Evolutionary conservation across 92 coral and sea anemone species (phyloP).

Genomic region (Phenganax stokvisi): DNA sequence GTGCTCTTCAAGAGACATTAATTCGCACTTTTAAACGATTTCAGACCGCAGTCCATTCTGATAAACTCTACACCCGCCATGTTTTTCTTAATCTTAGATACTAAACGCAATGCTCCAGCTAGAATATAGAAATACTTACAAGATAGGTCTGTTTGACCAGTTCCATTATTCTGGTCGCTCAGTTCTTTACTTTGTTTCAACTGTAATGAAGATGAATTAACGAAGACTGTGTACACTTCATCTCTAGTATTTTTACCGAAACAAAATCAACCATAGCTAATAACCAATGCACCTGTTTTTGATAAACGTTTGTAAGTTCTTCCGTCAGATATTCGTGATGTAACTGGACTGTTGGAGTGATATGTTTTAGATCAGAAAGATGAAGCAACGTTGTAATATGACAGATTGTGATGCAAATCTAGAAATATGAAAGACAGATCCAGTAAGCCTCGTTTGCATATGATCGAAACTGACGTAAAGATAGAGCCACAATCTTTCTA

Average conservation of each 20-base stretch:
- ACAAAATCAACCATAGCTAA: not conserved
- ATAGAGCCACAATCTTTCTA: too few relatives aligned
- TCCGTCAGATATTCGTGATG: constrained; percentile 14
- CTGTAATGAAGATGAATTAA: not conserved
- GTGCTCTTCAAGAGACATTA: too few relatives aligned
- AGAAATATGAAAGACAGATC: not conserved
- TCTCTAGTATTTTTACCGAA: too few relatives aligned
- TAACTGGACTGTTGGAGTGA: constrained; percentile 13
- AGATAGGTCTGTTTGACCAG: not conserved
- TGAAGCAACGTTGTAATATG: constrained; percentile 62
- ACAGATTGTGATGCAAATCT: constrained; percentile 54
- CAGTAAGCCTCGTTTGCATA: not conserved
- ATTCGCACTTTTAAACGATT: too few relatives aligned
- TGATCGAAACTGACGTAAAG: too few relatives aligned
- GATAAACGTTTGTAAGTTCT: constrained; percentile 15
- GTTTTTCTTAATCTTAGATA: too few relatives aligned
- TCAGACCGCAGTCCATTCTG: too few relatives aligned
- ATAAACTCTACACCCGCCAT: too few relatives aligned
- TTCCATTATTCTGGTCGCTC: not conserved
- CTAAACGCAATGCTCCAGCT: too few relatives aligned
- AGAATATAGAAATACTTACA: not conserved
- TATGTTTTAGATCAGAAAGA: constrained; percentile 51
- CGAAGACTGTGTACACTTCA: not conserved
- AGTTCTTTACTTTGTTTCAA: not conserved
- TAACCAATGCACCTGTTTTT: constrained; percentile 18